Evolutionary conservation across 2,888 invertebrate genomes (phyloP).

Genomic region (Caenorhabditis doughertyi): DNA sequence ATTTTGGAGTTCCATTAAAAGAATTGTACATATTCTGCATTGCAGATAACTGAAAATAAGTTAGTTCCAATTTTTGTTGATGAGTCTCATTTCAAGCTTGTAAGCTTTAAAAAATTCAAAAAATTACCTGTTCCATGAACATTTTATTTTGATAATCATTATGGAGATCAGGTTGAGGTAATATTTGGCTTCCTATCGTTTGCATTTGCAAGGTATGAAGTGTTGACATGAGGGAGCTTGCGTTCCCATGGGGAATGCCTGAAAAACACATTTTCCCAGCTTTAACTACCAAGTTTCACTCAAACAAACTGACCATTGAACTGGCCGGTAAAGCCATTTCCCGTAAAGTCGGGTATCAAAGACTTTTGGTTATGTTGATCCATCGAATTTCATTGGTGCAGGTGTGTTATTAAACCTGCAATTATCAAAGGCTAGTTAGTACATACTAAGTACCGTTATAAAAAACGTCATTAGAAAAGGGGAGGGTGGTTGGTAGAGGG

Average conservation of each 20-base stretch:
- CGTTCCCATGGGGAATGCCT: slow-evolving; percentile 51
- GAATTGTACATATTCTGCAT: slow-evolving; percentile 52
- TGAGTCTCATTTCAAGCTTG: not conserved
- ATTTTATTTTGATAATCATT: slow-evolving; percentile 50
- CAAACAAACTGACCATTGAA: slow-evolving; percentile 61
- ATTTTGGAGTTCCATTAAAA: slow-evolving; percentile 20
- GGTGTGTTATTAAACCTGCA: slow-evolving; percentile 1
- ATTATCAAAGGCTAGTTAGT: slow-evolving; percentile 4
- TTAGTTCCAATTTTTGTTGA: too few relatives aligned
- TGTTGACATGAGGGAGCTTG: slow-evolving; percentile 63
- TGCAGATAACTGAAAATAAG: slow-evolving; percentile 43
- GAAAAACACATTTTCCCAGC: slow-evolving; percentile 17
- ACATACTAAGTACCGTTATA: not conserved
- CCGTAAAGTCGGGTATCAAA: slow-evolving; percentile 62
- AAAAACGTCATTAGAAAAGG: not conserved
- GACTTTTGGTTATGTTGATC: slow-evolving; percentile 67
- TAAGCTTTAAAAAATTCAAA: not conserved
- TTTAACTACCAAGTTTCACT: too few relatives aligned
- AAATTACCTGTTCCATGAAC: slow-evolving; percentile 54
- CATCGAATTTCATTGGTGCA: slow-evolving; percentile 65
- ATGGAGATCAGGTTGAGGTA: slow-evolving; percentile 36
- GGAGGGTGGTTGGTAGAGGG: not conserved
- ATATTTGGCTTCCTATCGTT: slow-evolving; percentile 31
- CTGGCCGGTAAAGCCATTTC: slow-evolving; percentile 48
- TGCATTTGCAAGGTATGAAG: slow-evolving; percentile 63